A percentile compares a stretch with the other conserved stretches of the same genome.
Evolutionary conservation across 2,888 invertebrate species (phyloP).

Genomic region (Megaustenia siamemsis): DNA sequence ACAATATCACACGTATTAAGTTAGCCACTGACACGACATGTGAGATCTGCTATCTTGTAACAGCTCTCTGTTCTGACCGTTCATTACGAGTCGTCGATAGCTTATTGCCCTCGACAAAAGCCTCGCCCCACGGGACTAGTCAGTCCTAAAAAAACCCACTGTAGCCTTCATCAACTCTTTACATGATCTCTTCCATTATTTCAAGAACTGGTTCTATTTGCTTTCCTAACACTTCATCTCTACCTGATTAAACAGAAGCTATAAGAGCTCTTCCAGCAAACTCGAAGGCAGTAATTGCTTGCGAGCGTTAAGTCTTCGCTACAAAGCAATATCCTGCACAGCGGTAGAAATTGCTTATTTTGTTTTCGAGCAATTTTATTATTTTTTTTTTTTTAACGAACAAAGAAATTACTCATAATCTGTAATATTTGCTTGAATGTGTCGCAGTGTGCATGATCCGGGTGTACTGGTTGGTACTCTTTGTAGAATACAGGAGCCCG

Average conservation of each 20-base stretch:
- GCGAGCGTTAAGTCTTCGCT: neutral
- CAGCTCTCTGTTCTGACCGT: neutral
- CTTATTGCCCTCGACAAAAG: neutral
- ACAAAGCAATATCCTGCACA: neutral
- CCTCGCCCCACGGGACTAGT: neutral
- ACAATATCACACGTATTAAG: no score
- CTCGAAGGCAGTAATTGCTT: neutral
- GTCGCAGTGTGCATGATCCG: neutral
- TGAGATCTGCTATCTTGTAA: neutral
- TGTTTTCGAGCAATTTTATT: neutral
- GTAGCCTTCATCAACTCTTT: neutral
- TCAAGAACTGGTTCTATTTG: neutral
- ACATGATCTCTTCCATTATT: neutral
- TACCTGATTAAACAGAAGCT: neutral
- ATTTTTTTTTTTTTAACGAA: conserved; percentile 9
- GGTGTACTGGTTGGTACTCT: no score
- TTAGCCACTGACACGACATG: neutral
- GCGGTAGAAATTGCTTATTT: neutral
- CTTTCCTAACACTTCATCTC: neutral
- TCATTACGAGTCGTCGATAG: neutral
- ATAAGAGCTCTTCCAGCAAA: neutral
- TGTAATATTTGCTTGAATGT: neutral
- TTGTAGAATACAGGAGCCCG: no score
- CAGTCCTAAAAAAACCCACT: neutral
- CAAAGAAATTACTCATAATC: neutral